These are phyloP conservation scores for Troilus luridus DNA, from an alignment of 2,888 invertebrate species.

Conservation along the genomic window DNA sequence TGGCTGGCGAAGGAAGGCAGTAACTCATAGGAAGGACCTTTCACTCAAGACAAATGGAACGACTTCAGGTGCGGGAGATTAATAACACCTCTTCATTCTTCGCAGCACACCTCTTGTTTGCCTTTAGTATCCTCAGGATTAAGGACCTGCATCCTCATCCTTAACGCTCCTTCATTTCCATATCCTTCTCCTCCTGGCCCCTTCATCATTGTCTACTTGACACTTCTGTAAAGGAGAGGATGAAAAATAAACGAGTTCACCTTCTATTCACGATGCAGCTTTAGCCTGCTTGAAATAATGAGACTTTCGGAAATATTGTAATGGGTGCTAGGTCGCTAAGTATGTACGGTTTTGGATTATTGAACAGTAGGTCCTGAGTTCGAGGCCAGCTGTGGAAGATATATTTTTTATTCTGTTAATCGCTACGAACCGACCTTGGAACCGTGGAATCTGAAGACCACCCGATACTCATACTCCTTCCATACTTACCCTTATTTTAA, in stretches of 20 bases:
- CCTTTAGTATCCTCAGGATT: background rate
- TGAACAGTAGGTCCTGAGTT: no score
- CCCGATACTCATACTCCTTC: no score
- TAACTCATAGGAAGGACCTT: background rate
- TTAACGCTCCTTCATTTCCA: background rate
- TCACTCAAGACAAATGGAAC: slow-evolving; percentile 9
- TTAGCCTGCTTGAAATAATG: background rate
- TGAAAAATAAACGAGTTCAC: background rate
- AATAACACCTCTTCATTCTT: background rate
- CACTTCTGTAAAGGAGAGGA: background rate
- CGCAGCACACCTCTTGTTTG: slow-evolving; percentile 16
- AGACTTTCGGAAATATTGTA: background rate
- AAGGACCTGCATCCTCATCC: background rate
- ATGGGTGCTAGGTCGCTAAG: no score
- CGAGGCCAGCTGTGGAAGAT: no score
- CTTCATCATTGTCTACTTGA: background rate
- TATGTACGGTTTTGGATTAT: no score
- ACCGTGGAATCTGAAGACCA: no score
- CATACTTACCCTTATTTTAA: no score
- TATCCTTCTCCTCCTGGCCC: background rate
- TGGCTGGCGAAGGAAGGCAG: background rate
- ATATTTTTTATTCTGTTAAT: no score
- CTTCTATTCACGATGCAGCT: background rate
- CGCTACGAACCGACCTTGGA: no score
- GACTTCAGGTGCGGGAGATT: background rate